phyloP scores from a whole-genome alignment of 2,888 invertebrate species.

The Geophilus truncorum region DNA sequence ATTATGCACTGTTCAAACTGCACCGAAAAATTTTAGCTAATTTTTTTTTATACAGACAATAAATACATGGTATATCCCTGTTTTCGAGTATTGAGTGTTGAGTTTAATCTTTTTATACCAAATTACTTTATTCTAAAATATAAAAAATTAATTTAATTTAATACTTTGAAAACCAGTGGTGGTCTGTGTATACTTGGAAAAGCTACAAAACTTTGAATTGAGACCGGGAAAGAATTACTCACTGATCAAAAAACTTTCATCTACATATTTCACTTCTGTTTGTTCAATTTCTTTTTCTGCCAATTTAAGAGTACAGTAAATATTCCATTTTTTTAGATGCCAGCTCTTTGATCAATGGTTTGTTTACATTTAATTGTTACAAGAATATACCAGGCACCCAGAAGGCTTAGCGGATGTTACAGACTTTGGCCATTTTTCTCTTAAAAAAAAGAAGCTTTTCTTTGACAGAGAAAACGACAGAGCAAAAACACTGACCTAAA shows the following conservation, averaged over 20 bases:
- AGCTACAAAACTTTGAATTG: constrained; percentile 24
- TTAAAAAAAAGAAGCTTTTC: not conserved
- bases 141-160: constrained; percentile 25
- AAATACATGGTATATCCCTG: constrained; percentile 29
- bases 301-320: not conserved
- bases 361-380: not conserved
- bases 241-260: constrained; percentile 6
- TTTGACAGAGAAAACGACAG: constrained; percentile 28
- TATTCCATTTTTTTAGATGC: not conserved
- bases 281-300: not conserved
- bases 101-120: not conserved
- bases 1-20: constrained; percentile 34
- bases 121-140: constrained; percentile 13
- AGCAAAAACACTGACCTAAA: constrained; percentile 35
- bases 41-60: constrained; percentile 12
- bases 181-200: not conserved
- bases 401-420: constrained; percentile 33
- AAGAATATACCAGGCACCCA: constrained; percentile 33
- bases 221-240: constrained; percentile 15
- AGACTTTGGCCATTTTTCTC: constrained; percentile 9
- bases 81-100: constrained; percentile 11
- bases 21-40: constrained; percentile 1
- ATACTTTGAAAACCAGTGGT: constrained; percentile 18
- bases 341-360: not conserved
- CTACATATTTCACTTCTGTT: not conserved